Conservation (phyloP, 2,888 invertebrate species). For the Pasiphila rectangulata region DNA sequence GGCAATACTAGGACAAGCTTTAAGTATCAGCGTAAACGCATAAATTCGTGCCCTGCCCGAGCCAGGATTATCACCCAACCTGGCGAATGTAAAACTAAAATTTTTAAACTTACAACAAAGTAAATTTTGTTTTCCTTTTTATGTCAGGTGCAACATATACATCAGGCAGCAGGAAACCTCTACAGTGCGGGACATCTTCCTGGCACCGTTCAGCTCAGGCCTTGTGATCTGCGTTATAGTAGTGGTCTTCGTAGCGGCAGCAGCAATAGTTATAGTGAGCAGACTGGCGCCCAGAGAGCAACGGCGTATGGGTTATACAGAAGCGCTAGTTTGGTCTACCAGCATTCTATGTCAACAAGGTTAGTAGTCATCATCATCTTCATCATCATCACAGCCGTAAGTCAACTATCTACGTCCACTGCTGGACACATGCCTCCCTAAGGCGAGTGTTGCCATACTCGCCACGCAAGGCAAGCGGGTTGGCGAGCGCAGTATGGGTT, state of each 20-base stretch:
- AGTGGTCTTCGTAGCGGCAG: constrained; percentile 71
- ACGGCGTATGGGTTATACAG: constrained; percentile 66
- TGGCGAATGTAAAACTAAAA: too few species aligned
- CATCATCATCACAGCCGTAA: background rate
- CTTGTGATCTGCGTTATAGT: constrained; percentile 77
- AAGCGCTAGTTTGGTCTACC: constrained; percentile 82
- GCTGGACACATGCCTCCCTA: too few species aligned
- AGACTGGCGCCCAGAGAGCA: constrained; percentile 60
- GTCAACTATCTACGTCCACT: too few species aligned
- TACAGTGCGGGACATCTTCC: constrained; percentile 82
- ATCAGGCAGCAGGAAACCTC: constrained; percentile 83
- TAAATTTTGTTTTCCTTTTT: too few species aligned
- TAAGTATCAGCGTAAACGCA: too few species aligned
- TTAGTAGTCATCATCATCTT: constrained; percentile 32
- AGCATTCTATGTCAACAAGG: constrained; percentile 85
- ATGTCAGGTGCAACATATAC: constrained; percentile 81
- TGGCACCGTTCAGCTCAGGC: constrained; percentile 81
- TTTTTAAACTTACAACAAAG: too few species aligned
- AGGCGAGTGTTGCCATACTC: too few species aligned
- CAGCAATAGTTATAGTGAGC: constrained; percentile 74
- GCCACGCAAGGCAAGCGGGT: too few species aligned
- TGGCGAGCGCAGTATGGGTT: too few species aligned
- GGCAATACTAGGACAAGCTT: too few species aligned
- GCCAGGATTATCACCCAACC: too few species aligned
- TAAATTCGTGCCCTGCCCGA: too few species aligned